A percentile compares a stretch with the other conserved stretches of the same genome.
These are phyloP conservation scores for Oryzias woworae DNA, from an alignment of 2,113 vertebrate genomes.

Conservation along the genomic window DNA sequence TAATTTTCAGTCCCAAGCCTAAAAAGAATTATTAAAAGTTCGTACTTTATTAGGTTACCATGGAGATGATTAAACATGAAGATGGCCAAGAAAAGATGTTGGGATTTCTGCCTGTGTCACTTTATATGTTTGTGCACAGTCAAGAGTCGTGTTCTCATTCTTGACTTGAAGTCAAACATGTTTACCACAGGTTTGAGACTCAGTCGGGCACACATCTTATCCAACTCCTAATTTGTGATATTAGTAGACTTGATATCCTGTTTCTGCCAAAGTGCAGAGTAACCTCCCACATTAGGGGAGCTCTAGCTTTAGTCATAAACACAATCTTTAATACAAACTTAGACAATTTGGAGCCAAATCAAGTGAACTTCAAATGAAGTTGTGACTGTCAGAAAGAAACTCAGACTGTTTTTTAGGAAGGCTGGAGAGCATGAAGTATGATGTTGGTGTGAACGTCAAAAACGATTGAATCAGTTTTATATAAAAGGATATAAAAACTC, in stretches of 20 bases:
- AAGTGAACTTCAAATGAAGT: too few relatives aligned
- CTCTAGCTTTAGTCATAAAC: constrained; percentile 1
- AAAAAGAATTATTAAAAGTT: too few relatives aligned
- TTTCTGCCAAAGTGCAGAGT: constrained; percentile 19
- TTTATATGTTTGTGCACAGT: constrained; percentile 15
- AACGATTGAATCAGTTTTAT: too few relatives aligned
- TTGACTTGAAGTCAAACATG: constrained; percentile 38
- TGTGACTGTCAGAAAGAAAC: too few relatives aligned
- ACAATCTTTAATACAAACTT: background rate
- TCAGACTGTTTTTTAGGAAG: background rate
- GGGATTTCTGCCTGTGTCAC: constrained; percentile 15
- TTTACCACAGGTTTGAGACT: background rate
- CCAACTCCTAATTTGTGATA: constrained; percentile 25
- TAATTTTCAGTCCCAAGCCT: too few relatives aligned
- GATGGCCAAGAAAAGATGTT: background rate
- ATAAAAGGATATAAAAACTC: constrained; percentile 44
- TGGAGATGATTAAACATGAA: background rate
- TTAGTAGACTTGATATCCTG: constrained; percentile 27
- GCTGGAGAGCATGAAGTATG: background rate
- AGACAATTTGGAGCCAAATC: background rate
- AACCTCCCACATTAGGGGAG: constrained; percentile 30
- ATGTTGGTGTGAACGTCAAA: background rate
- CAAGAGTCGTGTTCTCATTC: constrained; percentile 35
- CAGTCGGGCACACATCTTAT: constrained; percentile 19
- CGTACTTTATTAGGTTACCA: too few relatives aligned